Evolutionary conservation across 2,888 invertebrate species (phyloP), one percentile per base, ranked within the genome.

Genomic region (Agrotis ipsilon): DNA sequence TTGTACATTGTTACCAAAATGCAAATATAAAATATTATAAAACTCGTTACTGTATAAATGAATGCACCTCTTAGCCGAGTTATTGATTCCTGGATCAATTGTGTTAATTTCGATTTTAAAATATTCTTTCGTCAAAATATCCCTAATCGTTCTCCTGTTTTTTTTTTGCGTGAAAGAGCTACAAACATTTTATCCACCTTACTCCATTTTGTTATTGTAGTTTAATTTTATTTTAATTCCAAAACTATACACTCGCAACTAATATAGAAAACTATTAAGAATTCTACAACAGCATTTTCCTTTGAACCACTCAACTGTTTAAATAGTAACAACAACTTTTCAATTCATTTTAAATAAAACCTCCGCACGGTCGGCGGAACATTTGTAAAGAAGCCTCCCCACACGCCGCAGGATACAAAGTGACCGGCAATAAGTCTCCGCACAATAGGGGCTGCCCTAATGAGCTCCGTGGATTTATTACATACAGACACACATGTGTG

Each of bases 381-480:
- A 52, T 71, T 78, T 32, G 24, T 48, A 63, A 61, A 78, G 67
- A 82, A 66, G 51, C 18, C 49, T 55, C 65, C 60, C 62, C 58
- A 65, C 83, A 71, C 57, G 63, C 67, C 55, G 27, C 72, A 61
- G 49, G 43, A 59, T 57, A 75, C 71, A 68, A 69, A 74, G 65
- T 83, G 72, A 70, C 80, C 64, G 49, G 75, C 75, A 64, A 83
- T 83, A 85, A 78, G 70, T 83, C 85, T 71, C 49, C 59, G 27
- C 59, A 68, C 68, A 75, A 71, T 75, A 66, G 68, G 32, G 75
- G 72, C 66, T 68, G 64, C 64, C 75, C 68, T 83, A 83, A 85
- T 83, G 82, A 84, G 76, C 74, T 83, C 51, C 54, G 57, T 55
- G 45, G 72, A 85, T 85, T 79, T 85, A 83, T 83, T 81, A 71